phyloP scores from a whole-genome alignment of 2,113 vertebrate species.

The Scomber colias region DNA sequence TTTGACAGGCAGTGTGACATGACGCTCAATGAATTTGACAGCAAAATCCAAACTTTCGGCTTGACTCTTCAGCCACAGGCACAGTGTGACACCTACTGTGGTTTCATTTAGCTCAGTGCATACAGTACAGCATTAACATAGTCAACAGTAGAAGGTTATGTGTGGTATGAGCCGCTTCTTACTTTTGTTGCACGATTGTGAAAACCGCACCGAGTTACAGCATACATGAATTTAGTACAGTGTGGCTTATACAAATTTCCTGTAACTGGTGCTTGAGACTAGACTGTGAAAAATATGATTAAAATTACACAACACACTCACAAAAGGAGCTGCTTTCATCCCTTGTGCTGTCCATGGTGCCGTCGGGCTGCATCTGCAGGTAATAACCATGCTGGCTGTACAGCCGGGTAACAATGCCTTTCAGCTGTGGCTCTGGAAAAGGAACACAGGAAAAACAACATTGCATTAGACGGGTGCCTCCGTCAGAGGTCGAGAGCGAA shows the following conservation, averaged over 20 bases:
- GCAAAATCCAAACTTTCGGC: conserved; percentile 33
- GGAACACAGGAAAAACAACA: conserved; percentile 29
- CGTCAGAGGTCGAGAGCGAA: not conserved
- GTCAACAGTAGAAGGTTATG: not conserved
- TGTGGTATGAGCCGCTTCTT: not conserved
- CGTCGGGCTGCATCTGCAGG: conserved; percentile 91
- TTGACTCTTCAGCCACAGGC: conserved; percentile 10
- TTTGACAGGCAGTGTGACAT: conserved; percentile 35
- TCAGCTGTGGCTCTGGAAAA: conserved; percentile 90
- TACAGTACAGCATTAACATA: conserved; percentile 18
- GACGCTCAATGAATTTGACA: not conserved
- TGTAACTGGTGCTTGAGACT: not conserved
- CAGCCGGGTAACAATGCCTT: conserved; percentile 92
- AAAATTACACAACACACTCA: conserved; percentile 72
- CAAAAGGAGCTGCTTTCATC: conserved; percentile 87
- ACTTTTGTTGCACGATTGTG: not conserved
- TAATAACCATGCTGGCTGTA: conserved; percentile 92
- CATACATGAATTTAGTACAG: not conserved
- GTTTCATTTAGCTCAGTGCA: conserved; percentile 12
- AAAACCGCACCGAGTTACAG: conserved; percentile 1
- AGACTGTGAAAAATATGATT: too few species aligned
- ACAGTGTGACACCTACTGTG: not conserved
- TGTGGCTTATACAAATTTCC: not conserved
- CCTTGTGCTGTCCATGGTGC: conserved; percentile 89
- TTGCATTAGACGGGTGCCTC: conserved; percentile 7